Evolutionary conservation across 2,797 vertebrate genomes (phyloP).

Genomic region (Takifugu rubripes): DNA sequence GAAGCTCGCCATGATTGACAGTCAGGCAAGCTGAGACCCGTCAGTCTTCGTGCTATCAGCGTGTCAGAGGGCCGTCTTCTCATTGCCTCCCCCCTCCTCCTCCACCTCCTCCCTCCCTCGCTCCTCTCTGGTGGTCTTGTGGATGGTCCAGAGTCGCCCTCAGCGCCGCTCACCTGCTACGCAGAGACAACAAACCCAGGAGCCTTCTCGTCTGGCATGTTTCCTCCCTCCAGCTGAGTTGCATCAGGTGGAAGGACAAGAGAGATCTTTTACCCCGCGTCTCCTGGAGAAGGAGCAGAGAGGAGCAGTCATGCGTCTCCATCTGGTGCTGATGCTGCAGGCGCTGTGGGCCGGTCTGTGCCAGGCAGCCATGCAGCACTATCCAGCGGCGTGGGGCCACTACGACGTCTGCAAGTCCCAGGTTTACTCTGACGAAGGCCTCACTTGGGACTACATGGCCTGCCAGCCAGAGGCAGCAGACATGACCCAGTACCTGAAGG

Average conservation of each 20-base stretch:
- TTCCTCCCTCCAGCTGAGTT: conserved; percentile 60
- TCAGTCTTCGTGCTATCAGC: conserved; percentile 75
- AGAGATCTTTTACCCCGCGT: conserved; percentile 27
- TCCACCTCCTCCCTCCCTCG: conserved; percentile 46
- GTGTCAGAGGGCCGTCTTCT: conserved; percentile 63
- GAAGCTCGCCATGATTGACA: conserved; percentile 85
- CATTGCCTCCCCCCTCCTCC: conserved; percentile 33
- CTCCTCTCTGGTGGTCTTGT: conserved; percentile 56
- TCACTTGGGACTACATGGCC: conserved; percentile 99
- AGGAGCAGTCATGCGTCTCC: conserved; percentile 84
- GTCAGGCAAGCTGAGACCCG: conserved; percentile 76
- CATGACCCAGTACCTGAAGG: conserved; percentile 93
- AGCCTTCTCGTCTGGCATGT: conserved; percentile 63
- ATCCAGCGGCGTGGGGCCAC: conserved; percentile 93
- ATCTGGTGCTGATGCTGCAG: conserved; percentile 86
- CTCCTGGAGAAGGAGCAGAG: conserved; percentile 33
- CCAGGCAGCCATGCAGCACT: conserved; percentile 85
- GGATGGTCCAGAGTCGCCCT: conserved; percentile 42
- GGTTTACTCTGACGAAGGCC: conserved; percentile 91
- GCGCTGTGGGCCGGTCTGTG: conserved; percentile 87
- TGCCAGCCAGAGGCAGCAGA: conserved; percentile 95
- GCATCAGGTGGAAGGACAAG: conserved; percentile 34
- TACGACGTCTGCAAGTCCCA: conserved; percentile 97
- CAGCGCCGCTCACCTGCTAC: conserved; percentile 12
- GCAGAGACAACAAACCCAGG: conserved; percentile 10